Evolutionary conservation across 2,888 invertebrate species (phyloP).

Genomic region (Cephus nigrinus): DNA sequence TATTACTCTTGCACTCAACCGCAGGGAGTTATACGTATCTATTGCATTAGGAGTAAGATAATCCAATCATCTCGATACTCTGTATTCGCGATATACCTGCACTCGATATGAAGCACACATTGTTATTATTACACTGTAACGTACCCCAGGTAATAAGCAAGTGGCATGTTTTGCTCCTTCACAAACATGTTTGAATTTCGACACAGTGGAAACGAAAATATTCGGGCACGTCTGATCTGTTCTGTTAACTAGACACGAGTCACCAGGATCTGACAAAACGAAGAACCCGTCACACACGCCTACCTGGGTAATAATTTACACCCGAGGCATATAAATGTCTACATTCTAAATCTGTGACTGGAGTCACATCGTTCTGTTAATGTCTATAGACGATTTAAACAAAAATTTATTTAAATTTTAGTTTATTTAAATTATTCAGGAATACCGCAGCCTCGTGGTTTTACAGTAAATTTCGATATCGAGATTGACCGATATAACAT

Average conservation of each 20-base stretch:
- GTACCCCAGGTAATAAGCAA: constrained; percentile 16
- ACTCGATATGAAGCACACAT: neutral
- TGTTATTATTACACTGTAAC: neutral
- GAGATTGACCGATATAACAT: neutral
- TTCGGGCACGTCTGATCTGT: neutral
- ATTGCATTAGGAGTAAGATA: neutral
- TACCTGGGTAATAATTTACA: neutral
- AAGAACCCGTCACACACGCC: neutral
- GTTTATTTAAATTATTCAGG: too few relatives aligned
- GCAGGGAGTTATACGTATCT: neutral
- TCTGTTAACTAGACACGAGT: neutral
- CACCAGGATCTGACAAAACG: too few relatives aligned
- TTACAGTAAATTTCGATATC: neutral
- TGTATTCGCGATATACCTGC: neutral
- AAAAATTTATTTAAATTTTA: neutral
- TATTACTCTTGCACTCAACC: neutral
- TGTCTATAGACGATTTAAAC: neutral
- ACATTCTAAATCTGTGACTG: neutral
- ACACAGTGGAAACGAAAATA: neutral
- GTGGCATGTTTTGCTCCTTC: constrained; percentile 13
- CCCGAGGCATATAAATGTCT: neutral
- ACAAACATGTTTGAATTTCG: neutral
- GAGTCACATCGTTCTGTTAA: neutral
- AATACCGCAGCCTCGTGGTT: too few relatives aligned
- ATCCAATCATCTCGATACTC: neutral